Percentiles rank a stretch among this genome's conserved stretches.
Evolutionary conservation across 2,888 invertebrate genomes (phyloP).

Genomic region (Diogma glabrata): DNA sequence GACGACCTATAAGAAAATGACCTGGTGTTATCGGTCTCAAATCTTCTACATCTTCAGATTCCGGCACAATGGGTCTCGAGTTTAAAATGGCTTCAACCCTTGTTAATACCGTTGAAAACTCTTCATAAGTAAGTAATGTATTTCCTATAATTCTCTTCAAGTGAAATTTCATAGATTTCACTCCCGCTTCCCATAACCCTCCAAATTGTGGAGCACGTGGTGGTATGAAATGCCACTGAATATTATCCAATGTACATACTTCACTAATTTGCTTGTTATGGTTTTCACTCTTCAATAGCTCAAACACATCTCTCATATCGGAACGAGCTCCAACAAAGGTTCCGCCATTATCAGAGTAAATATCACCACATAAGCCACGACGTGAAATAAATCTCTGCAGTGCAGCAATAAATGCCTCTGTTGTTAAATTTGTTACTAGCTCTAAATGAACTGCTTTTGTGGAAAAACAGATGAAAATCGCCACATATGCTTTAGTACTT

Average conservation of each 20-base stretch:
- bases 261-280: not conserved
- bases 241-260: not conserved
- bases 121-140: not conserved
- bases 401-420: not conserved
- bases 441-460: not conserved
- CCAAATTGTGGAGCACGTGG: not conserved
- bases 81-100: not conserved
- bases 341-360: not conserved
- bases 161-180: not conserved
- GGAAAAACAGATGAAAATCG: not conserved
- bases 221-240: not conserved
- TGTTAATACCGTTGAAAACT: not conserved
- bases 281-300: not conserved
- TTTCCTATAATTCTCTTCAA: not conserved
- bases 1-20: constrained; percentile 23
- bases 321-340: constrained; percentile 17
- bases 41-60: not conserved
- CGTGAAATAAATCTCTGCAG: not conserved
- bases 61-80: not conserved
- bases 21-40: constrained; percentile 10
- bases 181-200: not conserved
- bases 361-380: not conserved
- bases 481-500: not conserved
- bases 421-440: not conserved
- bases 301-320: not conserved